These are phyloP conservation scores for Lacerta viridis DNA, from an alignment of 2,797 vertebrate genomes.

Conservation along the genomic window DNA sequence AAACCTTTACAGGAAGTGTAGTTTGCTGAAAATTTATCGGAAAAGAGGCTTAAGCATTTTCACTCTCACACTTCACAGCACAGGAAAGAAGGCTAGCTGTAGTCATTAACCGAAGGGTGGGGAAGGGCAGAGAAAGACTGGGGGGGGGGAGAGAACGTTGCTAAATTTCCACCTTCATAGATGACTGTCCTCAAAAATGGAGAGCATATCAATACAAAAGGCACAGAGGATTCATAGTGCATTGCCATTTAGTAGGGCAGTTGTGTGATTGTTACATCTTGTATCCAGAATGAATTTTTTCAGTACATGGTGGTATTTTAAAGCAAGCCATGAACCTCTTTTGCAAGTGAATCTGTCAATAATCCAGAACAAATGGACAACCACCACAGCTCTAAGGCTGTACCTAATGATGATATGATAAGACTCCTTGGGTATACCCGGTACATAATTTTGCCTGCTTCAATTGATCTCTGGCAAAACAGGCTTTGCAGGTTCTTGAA, in stretches of 20 bases:
- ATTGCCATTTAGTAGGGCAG: background rate
- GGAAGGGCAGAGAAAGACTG: slow-evolving; percentile 25
- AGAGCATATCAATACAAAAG: background rate
- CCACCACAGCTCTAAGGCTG: background rate
- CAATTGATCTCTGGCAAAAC: background rate
- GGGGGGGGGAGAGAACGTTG: background rate
- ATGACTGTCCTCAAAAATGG: background rate
- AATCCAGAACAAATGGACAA: background rate
- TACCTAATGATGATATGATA: background rate
- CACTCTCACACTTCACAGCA: slow-evolving; percentile 4
- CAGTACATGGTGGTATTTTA: background rate
- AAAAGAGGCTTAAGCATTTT: slow-evolving; percentile 1
- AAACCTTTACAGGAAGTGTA: slow-evolving; percentile 11
- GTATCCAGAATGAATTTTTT: slow-evolving; percentile 4
- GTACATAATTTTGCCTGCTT: background rate
- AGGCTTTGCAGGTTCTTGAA: background rate
- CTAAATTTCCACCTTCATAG: background rate
- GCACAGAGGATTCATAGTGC: background rate
- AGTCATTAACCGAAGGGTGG: slow-evolving; percentile 8
- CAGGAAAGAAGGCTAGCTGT: slow-evolving; percentile 40
- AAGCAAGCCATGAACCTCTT: background rate
- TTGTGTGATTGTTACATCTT: background rate
- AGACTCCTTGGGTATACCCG: background rate
- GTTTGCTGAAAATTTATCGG: background rate
- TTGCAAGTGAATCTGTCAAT: background rate